Base-by-base conservation (phyloP, 2,888 invertebrate species). In the Andrena fulva region DNA sequence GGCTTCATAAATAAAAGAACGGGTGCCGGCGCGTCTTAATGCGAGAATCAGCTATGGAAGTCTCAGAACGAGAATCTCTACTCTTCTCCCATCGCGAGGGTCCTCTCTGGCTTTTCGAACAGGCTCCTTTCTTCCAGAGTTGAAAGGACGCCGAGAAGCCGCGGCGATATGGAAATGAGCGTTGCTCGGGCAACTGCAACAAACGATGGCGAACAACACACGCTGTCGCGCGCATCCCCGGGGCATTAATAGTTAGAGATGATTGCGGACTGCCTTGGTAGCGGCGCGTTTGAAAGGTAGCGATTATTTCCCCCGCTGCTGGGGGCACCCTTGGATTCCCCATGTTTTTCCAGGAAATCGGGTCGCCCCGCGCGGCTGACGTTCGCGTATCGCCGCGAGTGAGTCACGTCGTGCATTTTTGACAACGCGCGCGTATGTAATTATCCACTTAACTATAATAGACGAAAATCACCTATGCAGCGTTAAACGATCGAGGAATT, bases 1-100 rank as follows among this genome's bases (percentile, higher is more conserved):
- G 52, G 54, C 31, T n/a, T 31, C 48, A 81, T 81, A 82, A 85
- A 85, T 85, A 79, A 85, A 85, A 85, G 85, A 85, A 71, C 54
- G 50, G 70, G 48, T 42, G 20, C 70, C 16, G 76, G 10, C n/a
- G 56, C 24, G 77, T 70, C 67, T 67, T 52, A 56, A 72, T 64
- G 79, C 54, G 72, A 76, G 52, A 73, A 48, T 60, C 42, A 35
- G 54, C 66, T 56, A 60, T n/a, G 33, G 59, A 54, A 29, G 24
- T 48, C 52, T 29, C 33, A 48, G 3, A 42, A 16, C 16, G 16
- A 8, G 48, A 48, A 64, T 48, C 52, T 66, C 42, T 52, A 8
- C 35, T 8, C 12, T 31, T 31, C 2, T 33, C 52, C 20, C 24
- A 12, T 20, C 16, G 42, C 42, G 12, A 16, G 12, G 42, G 42